phyloP scores from a whole-genome alignment of 1,140 invertebrate genomes.

The Drosophila funebris region DNA sequence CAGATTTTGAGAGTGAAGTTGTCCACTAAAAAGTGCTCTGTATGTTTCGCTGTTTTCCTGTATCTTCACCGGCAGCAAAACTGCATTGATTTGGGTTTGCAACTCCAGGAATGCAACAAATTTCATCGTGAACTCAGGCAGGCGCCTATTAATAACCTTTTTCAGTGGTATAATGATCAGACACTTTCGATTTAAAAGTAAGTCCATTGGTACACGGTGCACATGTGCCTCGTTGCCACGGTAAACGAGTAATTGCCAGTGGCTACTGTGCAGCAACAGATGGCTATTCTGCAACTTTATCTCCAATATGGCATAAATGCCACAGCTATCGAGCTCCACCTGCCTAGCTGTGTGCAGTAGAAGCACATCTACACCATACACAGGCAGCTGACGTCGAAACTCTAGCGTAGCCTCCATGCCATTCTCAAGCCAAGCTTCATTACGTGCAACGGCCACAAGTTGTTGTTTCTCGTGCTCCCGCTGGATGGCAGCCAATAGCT shows the following conservation, averaged over 20 bases:
- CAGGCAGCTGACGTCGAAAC: conserved; percentile 47
- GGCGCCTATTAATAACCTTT: conserved; percentile 16
- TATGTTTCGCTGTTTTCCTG: conserved; percentile 32
- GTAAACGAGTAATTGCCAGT: conserved; percentile 55
- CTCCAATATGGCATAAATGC: conserved; percentile 43
- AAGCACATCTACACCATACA: background rate
- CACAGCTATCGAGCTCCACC: background rate
- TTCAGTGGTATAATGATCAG: conserved; percentile 40
- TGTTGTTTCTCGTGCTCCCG: conserved; percentile 64
- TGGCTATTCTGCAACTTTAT: conserved; percentile 16
- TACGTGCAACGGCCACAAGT: conserved; percentile 50
- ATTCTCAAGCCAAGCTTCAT: background rate
- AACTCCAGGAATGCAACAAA: conserved; percentile 52
- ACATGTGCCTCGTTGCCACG: conserved; percentile 27
- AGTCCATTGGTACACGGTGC: conserved; percentile 41
- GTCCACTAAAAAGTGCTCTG: conserved; percentile 36
- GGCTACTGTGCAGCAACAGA: conserved; percentile 17
- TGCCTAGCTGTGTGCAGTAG: conserved; percentile 17
- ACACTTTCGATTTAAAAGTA: conserved; percentile 44
- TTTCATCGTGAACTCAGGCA: conserved; percentile 48
- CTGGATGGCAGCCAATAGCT: conserved; percentile 44
- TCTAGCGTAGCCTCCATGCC: conserved; percentile 26
- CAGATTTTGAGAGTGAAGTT: background rate
- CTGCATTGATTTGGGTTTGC: conserved; percentile 39
- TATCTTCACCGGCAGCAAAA: conserved; percentile 44